Base-by-base conservation (phyloP, 2,797 vertebrate species). In the Heteromormyrus szaboi region DNA sequence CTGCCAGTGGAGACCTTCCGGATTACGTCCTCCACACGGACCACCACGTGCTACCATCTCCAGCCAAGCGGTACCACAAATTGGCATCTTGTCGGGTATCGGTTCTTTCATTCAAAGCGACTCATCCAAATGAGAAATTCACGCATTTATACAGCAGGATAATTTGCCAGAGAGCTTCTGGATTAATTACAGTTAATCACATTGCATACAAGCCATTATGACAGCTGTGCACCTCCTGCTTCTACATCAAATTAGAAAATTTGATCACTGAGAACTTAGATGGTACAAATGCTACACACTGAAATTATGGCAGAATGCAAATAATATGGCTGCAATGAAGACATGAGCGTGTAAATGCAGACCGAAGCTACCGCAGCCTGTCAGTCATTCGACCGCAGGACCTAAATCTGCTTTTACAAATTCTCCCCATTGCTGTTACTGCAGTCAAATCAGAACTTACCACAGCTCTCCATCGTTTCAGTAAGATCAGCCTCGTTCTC, bases 1-100 rank as follows among this genome's bases (percentile, higher is more conserved):
- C 93, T 88, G 91, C 5, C n/a, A 65, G 37, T 17, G 37, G 54
- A 85, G 37, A 50, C 8, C 37, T 3, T 81, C 76, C 8, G 41
- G 7, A 46, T 81, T 11, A 81, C 37, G 46, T 3, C 41, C 76
- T 81, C 48, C 4, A 53, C 83, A 33, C 3, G 4, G 22, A 51
- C 83, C 83, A 6, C 4, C 22, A 85, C 46, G n/a, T 22, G 44
- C 81, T 51, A 50, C 83, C 22, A 33, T 85, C 83, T 50, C n/a
- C 48, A 4, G 46, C n/a, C 83, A 11, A 44, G 76, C 0, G 4
- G 25, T 6, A 14, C 46, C 22, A 33, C 48, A 7, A 53, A 51
- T 25, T 3, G n/a, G 46, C 22, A 46, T 85, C 83, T 1, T 0
- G 7, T 29, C 48, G 22, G 22, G 11, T 51, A 85, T 85, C 7